Base-by-base conservation (phyloP, 2,797 vertebrate genomes). In the Otolemur crassicaudatus region DNA sequence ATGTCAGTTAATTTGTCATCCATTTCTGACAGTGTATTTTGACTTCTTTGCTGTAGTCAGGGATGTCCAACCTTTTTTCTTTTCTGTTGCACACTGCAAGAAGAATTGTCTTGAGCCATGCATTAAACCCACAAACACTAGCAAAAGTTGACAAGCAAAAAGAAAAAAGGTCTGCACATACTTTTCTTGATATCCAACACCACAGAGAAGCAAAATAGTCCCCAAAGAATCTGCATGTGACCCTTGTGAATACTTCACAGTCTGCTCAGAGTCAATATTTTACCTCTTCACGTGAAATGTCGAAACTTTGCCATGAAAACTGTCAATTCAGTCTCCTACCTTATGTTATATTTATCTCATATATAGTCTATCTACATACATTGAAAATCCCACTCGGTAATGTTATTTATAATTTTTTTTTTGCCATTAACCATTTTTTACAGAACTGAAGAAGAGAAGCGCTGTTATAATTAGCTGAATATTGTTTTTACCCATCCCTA, bases 1-100 rank as follows among this genome's bases (percentile, higher is more conserved):
- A n/a, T 31, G 0, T 79, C 34, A 25, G 34, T 91, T 69, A 29
- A 60, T 93, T 87, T 61, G 2, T 80, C 90, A 43, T 73, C 69
- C 81, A 13, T 92, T 88, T 91, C 73, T 96, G 58, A 11, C 29
- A 79, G 34, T 5, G 43, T 94, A 80, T 58, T 83, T 95, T 75
- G 3, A 40, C 29, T 94, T 83, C 27, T 92, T 91, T 83, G 37
- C 20, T 43, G 3, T 73, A 67, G 56, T 53, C 13, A 53, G 49
- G 49, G 13, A 14, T 53, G 14, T 53, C 14, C 49, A 53, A 53
- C 49, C 13, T 53, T 53, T 53, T 53, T 53, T 14, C 49, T 53
- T 53, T 53, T 53, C 49, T 53, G 13, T 53, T 53, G 49, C 49
- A 53, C 46, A 14, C 14, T 53, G 49, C 12, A 49, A 49, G 46